Evolutionary conservation across 2,888 invertebrate species (phyloP).

Genomic region (Drosophila stalkeri): DNA sequence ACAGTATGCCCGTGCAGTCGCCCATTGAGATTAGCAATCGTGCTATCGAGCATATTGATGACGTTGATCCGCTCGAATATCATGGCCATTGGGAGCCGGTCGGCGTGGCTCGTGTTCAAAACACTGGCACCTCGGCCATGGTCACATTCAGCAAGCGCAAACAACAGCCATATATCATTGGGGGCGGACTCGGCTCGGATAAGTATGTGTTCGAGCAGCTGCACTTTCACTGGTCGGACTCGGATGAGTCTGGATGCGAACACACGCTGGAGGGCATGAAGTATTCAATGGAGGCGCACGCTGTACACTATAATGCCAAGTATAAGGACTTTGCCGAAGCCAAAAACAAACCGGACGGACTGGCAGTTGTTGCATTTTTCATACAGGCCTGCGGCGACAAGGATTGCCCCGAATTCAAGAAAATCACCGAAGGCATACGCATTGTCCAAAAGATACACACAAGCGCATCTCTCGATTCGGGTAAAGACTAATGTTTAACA

Average conservation of each 20-base stretch:
- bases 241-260: constrained; percentile 91
- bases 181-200: constrained; percentile 88
- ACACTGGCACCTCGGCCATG: constrained; percentile 86
- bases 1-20: constrained; percentile 85
- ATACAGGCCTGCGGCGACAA: constrained; percentile 88
- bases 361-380: constrained; percentile 90
- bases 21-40: constrained; percentile 85
- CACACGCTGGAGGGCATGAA: constrained; percentile 91
- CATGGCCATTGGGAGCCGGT: constrained; percentile 85
- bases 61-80: constrained; percentile 85
- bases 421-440: constrained; percentile 86
- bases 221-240: constrained; percentile 93
- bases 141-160: constrained; percentile 87
- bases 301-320: constrained; percentile 91
- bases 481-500: constrained; percentile 55
- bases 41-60: constrained; percentile 84
- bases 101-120: constrained; percentile 84
- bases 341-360: constrained; percentile 89
- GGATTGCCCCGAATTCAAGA: constrained; percentile 87
- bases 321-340: constrained; percentile 89
- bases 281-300: constrained; percentile 91
- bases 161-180: constrained; percentile 87
- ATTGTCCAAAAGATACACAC: constrained; percentile 84
- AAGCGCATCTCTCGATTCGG: constrained; percentile 84
- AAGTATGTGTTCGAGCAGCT: constrained; percentile 91